Percentiles rank a stretch among this genome's conserved stretches.
Evolutionary conservation across 1,140 invertebrate genomes (phyloP).

Genomic region (Ostrea denselamellosa): DNA sequence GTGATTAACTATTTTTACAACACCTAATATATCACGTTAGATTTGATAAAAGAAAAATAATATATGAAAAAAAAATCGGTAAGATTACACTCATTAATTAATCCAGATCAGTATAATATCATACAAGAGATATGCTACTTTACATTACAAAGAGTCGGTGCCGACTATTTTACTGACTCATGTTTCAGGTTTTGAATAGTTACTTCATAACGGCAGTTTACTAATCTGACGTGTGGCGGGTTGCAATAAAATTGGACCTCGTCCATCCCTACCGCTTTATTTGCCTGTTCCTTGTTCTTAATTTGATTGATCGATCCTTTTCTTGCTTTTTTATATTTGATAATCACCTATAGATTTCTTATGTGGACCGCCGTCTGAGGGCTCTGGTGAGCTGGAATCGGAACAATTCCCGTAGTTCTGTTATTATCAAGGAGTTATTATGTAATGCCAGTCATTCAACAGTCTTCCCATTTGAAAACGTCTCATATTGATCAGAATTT

Average conservation of each 20-base stretch:
- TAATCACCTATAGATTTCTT: constrained; percentile 38
- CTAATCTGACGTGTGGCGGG: background rate
- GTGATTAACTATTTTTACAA: too few species aligned
- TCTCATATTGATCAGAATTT: background rate
- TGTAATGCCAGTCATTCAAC: background rate
- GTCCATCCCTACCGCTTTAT: background rate
- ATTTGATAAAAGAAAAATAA: too few species aligned
- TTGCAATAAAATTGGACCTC: background rate
- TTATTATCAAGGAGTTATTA: constrained; percentile 15
- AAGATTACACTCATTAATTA: too few species aligned
- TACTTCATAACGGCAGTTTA: background rate
- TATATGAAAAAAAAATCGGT: too few species aligned
- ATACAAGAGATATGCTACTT: too few species aligned
- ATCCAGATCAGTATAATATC: too few species aligned
- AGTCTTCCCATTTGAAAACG: background rate
- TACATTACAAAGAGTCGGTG: too few species aligned
- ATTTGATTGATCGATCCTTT: constrained; percentile 2
- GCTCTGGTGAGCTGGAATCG: background rate
- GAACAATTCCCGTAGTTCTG: background rate
- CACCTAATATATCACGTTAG: too few species aligned
- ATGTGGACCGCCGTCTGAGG: constrained; percentile 10
- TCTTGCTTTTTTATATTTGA: constrained; percentile 21
- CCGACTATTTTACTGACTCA: background rate
- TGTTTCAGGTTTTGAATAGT: background rate
- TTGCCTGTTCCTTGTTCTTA: background rate